A percentile compares a stretch with the other conserved stretches of the same genome.
Evolutionary conservation across 2,797 vertebrate genomes (phyloP).

Genomic region (Nannoperca australis): DNA sequence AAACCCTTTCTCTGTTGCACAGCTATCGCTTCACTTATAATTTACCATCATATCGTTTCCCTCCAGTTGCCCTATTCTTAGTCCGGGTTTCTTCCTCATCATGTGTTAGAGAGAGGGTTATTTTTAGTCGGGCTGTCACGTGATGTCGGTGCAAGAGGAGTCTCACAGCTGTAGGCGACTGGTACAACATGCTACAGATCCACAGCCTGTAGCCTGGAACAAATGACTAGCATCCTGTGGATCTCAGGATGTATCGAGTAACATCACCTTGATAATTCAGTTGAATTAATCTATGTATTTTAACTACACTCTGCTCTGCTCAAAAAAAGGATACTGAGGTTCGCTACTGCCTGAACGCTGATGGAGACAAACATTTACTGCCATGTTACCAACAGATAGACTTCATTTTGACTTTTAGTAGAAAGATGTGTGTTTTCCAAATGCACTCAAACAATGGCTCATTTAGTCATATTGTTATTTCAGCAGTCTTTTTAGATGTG

Average conservation of each 20-base stretch:
- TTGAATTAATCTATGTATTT: background rate
- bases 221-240: slow-evolving; percentile 13
- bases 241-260: background rate
- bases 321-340: background rate
- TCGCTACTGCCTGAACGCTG: background rate
- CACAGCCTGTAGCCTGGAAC: slow-evolving; percentile 37
- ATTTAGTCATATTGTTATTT: background rate
- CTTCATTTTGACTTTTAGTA: background rate
- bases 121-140: slow-evolving; percentile 75
- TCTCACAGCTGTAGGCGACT: slow-evolving; percentile 68
- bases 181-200: slow-evolving; percentile 44
- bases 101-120: slow-evolving; percentile 67
- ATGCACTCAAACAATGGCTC: slow-evolving; percentile 1
- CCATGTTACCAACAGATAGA: background rate
- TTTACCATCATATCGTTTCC: slow-evolving; percentile 58
- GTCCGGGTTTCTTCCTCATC: slow-evolving; percentile 68
- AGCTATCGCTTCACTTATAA: slow-evolving; percentile 51
- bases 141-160: slow-evolving; percentile 60
- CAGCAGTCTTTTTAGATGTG: background rate
- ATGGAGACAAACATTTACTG: background rate
- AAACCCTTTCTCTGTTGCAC: slow-evolving; percentile 28
- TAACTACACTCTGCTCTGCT: background rate
- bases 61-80: slow-evolving; percentile 72
- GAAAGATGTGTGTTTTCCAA: background rate
- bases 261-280: background rate